Evolutionary conservation across 1,140 invertebrate genomes (phyloP), one percentile per base, ranked within the genome.

Genomic region (Tetramorium alpestre): DNA sequence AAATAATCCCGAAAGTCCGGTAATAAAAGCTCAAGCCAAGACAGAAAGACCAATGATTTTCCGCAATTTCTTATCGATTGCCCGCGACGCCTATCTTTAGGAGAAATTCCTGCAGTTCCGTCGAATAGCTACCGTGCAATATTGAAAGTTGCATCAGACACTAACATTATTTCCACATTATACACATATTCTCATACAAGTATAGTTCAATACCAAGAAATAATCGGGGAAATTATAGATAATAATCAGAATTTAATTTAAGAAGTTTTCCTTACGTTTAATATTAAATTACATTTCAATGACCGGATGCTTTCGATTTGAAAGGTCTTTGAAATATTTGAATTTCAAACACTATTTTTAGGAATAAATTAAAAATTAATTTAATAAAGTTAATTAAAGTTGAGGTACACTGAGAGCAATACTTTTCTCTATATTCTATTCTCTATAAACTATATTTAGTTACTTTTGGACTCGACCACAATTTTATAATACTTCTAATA

Each of bases 41-140:
- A 33, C 58, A 22, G 78, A 33, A 44, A 49, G 38, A 44, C 69
- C 54, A 18, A 49, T 75, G 54, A 84, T 84, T 84, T 84, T 72
- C 69, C n/a, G 54, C 69, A 84, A 84, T 84, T 84, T 84, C 54
- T 73, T 75, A 60, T 84, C 25, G 69, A 60, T 75, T 73, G 41
- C 80, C 49, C 54, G n/a, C 25, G 33, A 33, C 33, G 41, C 25
- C 25, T 73, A 73, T 60, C 69, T 84, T 84, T 60, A 38, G 25
- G 69, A 38, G 69, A 62, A 28, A 13, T 72, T 72, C 10, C 25
- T n/a, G 62, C 44, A 38, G n/a, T 54, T 41, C 22, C 54, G 18
- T 18, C 13, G 25, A 8, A 22, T n/a, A 41, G 6, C 22, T 10
- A 33, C 3, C 6, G 7, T 82, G 22, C 25, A 56, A 73, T 60